A percentile compares a stretch with the other conserved stretches of the same genome.
phyloP scores from a whole-genome alignment of 2,113 vertebrate species.

The Colistium nudipinnis region DNA sequence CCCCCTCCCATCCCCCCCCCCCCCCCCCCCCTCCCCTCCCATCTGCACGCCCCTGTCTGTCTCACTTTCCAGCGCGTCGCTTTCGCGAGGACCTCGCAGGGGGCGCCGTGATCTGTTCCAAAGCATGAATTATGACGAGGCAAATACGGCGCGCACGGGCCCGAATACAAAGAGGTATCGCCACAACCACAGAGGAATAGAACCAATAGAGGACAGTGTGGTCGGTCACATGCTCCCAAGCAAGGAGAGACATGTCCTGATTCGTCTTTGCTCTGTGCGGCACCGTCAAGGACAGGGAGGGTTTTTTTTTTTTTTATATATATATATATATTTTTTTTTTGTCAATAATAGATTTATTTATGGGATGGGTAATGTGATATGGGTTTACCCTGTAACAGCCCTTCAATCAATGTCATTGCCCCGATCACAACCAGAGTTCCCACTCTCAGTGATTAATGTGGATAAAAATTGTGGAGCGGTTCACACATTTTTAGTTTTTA shows the following conservation, averaged over 20 bases:
- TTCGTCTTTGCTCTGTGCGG: slow-evolving; percentile 9
- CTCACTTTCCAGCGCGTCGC: slow-evolving; percentile 17
- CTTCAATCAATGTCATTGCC: slow-evolving; percentile 51
- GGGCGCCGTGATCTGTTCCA: slow-evolving; percentile 39
- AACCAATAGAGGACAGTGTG: slow-evolving; percentile 5
- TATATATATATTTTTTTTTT: slow-evolving; percentile 27
- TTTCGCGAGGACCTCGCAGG: slow-evolving; percentile 45
- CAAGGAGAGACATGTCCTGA: slow-evolving; percentile 12
- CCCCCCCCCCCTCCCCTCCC: neutral
- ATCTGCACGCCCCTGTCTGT: slow-evolving; percentile 21
- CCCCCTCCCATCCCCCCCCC: slow-evolving; percentile 9
- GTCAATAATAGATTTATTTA: slow-evolving; percentile 31
- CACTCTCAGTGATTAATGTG: slow-evolving; percentile 20
- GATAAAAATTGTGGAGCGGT: slow-evolving; percentile 14
- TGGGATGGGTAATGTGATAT: slow-evolving; percentile 31
- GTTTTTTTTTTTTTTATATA: too few species aligned
- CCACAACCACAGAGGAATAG: too few species aligned
- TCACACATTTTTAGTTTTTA: too few species aligned
- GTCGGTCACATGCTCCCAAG: slow-evolving; percentile 11
- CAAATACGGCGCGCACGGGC: slow-evolving; percentile 22
- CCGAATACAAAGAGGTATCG: slow-evolving; percentile 22
- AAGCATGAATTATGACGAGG: slow-evolving; percentile 49
- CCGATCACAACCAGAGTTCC: slow-evolving; percentile 33
- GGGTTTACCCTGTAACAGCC: slow-evolving; percentile 28
- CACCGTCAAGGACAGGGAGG: neutral